These are phyloP conservation scores for Cynaeus angustus DNA, from an alignment of 2,888 invertebrate species.

Conservation along the genomic window DNA sequence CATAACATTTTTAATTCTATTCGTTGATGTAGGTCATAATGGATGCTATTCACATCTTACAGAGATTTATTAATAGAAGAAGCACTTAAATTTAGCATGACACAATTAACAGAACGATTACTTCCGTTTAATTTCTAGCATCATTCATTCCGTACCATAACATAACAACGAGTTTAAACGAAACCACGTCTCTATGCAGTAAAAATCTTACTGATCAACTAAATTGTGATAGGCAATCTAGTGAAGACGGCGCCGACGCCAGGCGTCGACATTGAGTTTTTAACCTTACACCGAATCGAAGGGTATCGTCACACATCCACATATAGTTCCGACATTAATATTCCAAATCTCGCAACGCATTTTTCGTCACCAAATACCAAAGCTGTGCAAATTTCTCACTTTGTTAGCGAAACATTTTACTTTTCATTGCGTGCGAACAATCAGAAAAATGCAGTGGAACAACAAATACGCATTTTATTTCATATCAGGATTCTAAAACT, in stretches of 20 bases:
- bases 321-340: neutral
- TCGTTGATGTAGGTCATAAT: slow-evolving; percentile 65
- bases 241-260: slow-evolving; percentile 57
- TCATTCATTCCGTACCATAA: slow-evolving; percentile 25
- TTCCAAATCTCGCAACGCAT: neutral
- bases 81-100: slow-evolving; percentile 31
- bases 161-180: slow-evolving; percentile 25
- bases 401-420: no score
- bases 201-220: slow-evolving; percentile 47
- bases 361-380: neutral
- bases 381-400: neutral
- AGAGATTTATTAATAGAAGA: slow-evolving; percentile 28
- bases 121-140: slow-evolving; percentile 20
- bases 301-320: slow-evolving; percentile 17
- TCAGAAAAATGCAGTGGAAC: no score
- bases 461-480: no score
- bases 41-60: slow-evolving; percentile 48
- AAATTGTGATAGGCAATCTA: slow-evolving; percentile 51
- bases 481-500: no score
- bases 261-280: slow-evolving; percentile 41
- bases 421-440: no score
- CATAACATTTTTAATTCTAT: slow-evolving; percentile 57
- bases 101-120: slow-evolving; percentile 26
- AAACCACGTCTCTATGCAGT: slow-evolving; percentile 45
- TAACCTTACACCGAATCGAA: slow-evolving; percentile 43